A percentile compares a stretch with the other conserved stretches of the same genome.
Evolutionary conservation across 1,140 invertebrate genomes (phyloP).

Genomic region (Neotoxoptera formosana): DNA sequence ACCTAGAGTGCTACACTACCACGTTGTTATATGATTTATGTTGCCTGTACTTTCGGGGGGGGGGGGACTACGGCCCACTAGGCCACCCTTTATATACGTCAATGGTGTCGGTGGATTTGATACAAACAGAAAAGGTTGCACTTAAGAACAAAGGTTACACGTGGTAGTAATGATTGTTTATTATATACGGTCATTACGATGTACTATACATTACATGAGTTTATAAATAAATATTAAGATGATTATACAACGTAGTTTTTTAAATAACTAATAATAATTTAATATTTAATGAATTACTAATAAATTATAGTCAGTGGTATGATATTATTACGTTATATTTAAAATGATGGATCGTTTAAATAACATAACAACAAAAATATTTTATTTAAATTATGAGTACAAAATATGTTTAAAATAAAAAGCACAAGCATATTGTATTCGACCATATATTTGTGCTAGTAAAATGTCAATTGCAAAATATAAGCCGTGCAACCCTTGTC

Average conservation of each 20-base stretch:
- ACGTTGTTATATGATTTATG: too few relatives aligned
- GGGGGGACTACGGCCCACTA: too few relatives aligned
- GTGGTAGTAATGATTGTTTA: too few relatives aligned
- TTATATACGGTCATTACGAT: too few relatives aligned
- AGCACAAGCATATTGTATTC: background rate
- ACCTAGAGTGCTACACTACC: too few relatives aligned
- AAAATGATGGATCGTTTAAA: background rate
- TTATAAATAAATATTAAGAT: too few relatives aligned
- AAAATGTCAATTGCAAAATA: conserved; percentile 5
- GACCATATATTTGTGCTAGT: background rate
- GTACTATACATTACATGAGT: too few relatives aligned
- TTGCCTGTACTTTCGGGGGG: too few relatives aligned
- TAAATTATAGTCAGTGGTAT: background rate
- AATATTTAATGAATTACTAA: background rate
- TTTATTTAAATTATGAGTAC: background rate
- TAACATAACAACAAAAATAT: background rate
- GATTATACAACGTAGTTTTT: background rate
- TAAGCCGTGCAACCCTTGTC: background rate
- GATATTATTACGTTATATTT: background rate
- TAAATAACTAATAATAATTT: background rate
- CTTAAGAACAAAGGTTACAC: too few relatives aligned
- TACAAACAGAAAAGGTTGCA: too few relatives aligned
- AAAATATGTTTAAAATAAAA: background rate
- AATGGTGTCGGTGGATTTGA: too few relatives aligned
- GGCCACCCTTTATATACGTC: too few relatives aligned